Conservation (phyloP, 2,888 invertebrate species). For the Mythimna vitellina region DNA sequence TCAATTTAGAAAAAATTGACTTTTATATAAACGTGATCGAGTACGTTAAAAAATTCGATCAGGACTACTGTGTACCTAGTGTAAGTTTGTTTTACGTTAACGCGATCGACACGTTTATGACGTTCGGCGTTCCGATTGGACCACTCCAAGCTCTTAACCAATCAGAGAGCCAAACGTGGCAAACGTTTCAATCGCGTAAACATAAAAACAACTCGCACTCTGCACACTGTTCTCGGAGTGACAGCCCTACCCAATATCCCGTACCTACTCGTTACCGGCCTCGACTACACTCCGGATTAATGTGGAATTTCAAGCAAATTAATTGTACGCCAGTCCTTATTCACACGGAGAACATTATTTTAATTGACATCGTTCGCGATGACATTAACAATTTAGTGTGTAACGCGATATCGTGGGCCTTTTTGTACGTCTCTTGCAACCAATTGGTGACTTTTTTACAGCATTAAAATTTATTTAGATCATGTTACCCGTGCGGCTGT, state of each 20-base stretch:
- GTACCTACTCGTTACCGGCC: conserved; percentile 52
- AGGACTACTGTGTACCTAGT: no score
- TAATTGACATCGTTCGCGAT: conserved; percentile 72
- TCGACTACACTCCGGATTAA: conserved; percentile 70
- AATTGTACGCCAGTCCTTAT: conserved; percentile 73
- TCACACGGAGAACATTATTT: conserved; percentile 70
- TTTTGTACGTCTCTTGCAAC: conserved; percentile 14
- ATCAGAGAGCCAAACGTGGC: no score
- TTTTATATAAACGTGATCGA: not conserved
- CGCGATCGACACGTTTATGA: no score
- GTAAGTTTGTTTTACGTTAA: no score
- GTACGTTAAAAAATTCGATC: no score
- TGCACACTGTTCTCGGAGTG: not conserved
- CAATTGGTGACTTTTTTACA: not conserved
- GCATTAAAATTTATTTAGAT: conserved; percentile 16
- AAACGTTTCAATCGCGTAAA: no score
- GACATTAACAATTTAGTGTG: conserved; percentile 65
- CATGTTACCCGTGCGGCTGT: not conserved
- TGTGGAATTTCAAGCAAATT: conserved; percentile 78
- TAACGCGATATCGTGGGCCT: conserved; percentile 35
- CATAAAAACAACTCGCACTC: no score
- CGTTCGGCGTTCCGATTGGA: no score
- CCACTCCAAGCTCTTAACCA: no score
- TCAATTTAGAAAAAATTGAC: not conserved
- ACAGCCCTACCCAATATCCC: conserved; percentile 35